Base-by-base conservation (phyloP, 2,888 invertebrate species). In the Diadromus collaris region DNA sequence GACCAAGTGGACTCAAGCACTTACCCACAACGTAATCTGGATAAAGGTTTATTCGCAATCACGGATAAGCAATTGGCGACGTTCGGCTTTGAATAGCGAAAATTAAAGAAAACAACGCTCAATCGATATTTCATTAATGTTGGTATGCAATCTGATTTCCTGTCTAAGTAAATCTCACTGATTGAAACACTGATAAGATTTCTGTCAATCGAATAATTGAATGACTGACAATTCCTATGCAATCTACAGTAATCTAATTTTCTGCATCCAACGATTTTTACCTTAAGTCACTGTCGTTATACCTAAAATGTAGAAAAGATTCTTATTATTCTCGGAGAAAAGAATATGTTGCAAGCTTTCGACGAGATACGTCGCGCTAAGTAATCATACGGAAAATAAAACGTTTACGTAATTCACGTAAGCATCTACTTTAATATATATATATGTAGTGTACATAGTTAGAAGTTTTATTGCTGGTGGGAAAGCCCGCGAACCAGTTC, bases 11-110 rank as follows among this genome's bases (percentile, higher is more conserved):
- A 29, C 41, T 16, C 16, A 38, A 38, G 6, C 29, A 10, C 29
- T 29, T 10, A 10, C 34, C 0, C 34, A 34, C 34, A 2, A 6
- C 34, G 34, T 10, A 3, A 34, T 10, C 34, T 10, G 10, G 0
- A 2, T 9, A 34, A 34, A 34, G 34, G 9, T 34, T 34, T 10
- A 10, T 10, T 34, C 34, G 67, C 65, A 64, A 51, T 67, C 60
- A 60, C 32, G 41, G 56, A 68, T 69, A 63, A 71, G 60, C 65
- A 71, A 76, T 76, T 71, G 54, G 63, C 69, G 69, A 63, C 21
- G 61, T 56, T 34, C 54, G 54, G 10, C 34, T 21, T 48, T 21
- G n/a, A 76, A 51, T 27, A 60, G 64, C 56, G 10, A 70, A 44
- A 65, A 65, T 61, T 16, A 46, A 41, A 63, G 19, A 75, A 61